A percentile compares a stretch with the other conserved stretches of the same genome.
These are phyloP conservation scores for Lordiphosa clarofinis DNA, from an alignment of 1,140 invertebrate genomes.

Conservation along the genomic window DNA sequence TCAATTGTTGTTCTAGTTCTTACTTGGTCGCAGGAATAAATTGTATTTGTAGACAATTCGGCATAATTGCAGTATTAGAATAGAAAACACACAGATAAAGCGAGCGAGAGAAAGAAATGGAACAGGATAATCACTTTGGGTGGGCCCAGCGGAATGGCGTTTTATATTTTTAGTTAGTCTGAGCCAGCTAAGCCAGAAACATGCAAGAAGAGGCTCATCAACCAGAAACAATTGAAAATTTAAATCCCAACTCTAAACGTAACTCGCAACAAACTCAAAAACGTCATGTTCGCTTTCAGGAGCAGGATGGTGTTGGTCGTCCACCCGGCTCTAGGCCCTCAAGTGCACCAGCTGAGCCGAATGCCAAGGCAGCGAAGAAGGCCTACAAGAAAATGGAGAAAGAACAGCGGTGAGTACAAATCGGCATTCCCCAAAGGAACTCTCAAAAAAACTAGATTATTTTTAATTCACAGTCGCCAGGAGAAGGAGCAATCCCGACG, in stretches of 20 bases:
- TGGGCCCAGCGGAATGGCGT: neutral
- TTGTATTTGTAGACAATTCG: constrained; percentile 76
- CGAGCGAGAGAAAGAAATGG: neutral
- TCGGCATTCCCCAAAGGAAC: neutral
- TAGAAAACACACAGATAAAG: constrained; percentile 21
- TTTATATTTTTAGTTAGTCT: constrained; percentile 33
- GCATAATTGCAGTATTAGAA: constrained; percentile 61
- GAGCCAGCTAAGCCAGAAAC: constrained; percentile 36
- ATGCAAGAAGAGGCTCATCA: constrained; percentile 29
- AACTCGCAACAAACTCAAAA: constrained; percentile 40
- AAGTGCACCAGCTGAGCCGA: constrained; percentile 76
- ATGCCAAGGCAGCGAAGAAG: constrained; percentile 75
- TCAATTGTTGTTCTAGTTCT: constrained; percentile 15
- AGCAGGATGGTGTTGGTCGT: constrained; percentile 67
- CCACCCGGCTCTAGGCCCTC: constrained; percentile 66
- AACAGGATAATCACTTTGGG: constrained; percentile 36
- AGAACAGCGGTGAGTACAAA: constrained; percentile 61
- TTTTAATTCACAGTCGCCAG: constrained; percentile 44
- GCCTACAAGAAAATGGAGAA: constrained; percentile 78
- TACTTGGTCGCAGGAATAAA: constrained; percentile 46
- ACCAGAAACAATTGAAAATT: constrained; percentile 2
- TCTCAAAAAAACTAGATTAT: no score
- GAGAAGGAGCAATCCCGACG: constrained; percentile 72
- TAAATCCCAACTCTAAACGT: constrained; percentile 19
- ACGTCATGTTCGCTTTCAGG: constrained; percentile 75